These are phyloP conservation scores for Neolamprologus sp. DNA, from an alignment of 2,113 vertebrate species.

Conservation along the genomic window DNA sequence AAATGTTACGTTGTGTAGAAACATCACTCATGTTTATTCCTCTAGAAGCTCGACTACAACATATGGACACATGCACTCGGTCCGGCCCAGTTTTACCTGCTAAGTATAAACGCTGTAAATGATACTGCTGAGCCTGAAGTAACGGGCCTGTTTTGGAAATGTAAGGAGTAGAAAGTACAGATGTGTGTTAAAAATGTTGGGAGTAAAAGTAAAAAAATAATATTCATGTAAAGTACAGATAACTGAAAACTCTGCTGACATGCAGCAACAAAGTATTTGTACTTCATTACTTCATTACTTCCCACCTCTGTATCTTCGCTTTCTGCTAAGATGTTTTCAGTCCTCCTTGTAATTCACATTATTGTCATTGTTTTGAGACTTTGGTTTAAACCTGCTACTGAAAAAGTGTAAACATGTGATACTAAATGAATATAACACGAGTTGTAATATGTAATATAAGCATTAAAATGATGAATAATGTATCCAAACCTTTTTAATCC, in stretches of 20 bases:
- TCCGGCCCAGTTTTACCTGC: neutral
- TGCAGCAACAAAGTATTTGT: neutral
- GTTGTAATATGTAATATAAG: neutral
- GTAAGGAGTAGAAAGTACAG: neutral
- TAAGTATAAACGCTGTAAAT: neutral
- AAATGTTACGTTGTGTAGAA: neutral
- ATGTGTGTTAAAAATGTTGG: neutral
- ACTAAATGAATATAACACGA: neutral
- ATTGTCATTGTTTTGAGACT: neutral
- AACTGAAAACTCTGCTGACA: neutral
- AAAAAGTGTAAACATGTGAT: neutral
- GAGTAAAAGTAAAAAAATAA: neutral
- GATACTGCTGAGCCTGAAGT: neutral
- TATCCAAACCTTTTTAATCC: neutral
- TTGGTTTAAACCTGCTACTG: neutral
- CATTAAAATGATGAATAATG: neutral
- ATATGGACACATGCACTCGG: rapidly evolving
- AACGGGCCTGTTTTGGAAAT: neutral
- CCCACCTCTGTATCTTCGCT: neutral
- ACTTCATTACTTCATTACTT: neutral
- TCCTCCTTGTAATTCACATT: neutral
- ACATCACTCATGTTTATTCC: neutral
- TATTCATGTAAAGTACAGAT: neutral
- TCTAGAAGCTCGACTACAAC: neutral
- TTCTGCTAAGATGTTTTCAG: neutral